Percentiles rank a stretch among this genome's conserved stretches.
Evolutionary conservation across 2,797 vertebrate genomes (phyloP).

Genomic region (Clarias platycephalus): DNA sequence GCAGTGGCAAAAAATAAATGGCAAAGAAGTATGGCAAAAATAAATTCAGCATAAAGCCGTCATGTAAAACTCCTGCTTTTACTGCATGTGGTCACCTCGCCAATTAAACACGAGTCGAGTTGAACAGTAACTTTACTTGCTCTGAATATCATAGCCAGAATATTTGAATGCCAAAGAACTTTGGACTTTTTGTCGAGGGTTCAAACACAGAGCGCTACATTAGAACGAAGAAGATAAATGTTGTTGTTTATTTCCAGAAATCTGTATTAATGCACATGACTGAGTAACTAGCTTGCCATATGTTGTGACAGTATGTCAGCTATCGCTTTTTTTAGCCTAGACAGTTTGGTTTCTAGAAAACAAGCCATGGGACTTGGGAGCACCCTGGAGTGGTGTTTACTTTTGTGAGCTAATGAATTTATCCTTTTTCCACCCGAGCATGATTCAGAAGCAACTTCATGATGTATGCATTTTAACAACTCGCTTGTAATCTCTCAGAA

Average conservation of each 20-base stretch:
- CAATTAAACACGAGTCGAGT: not conserved
- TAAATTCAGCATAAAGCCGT: not conserved
- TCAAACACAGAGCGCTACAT: not conserved
- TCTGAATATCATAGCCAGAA: not conserved
- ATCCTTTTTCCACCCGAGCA: not conserved
- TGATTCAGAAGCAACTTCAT: not conserved
- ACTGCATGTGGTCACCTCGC: not conserved
- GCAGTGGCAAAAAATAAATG: not conserved
- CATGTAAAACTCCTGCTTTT: not conserved
- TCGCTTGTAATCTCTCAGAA: slow-evolving; percentile 72
- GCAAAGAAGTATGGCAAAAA: not conserved
- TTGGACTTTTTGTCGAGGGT: not conserved
- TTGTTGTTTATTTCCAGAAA: not conserved
- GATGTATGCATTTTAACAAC: not conserved
- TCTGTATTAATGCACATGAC: not conserved
- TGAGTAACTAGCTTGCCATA: not conserved
- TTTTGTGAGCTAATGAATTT: not conserved
- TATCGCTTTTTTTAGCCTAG: not conserved
- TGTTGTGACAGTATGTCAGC: not conserved
- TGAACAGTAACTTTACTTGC: not conserved
- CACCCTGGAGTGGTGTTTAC: not conserved
- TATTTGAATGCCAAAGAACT: not conserved
- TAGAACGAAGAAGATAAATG: not conserved
- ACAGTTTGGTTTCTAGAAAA: not conserved
- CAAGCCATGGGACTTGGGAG: too few relatives aligned